These are phyloP conservation scores for Toxotes lorentzi DNA, from an alignment of 2,797 vertebrate genomes.

Conservation along the genomic window DNA sequence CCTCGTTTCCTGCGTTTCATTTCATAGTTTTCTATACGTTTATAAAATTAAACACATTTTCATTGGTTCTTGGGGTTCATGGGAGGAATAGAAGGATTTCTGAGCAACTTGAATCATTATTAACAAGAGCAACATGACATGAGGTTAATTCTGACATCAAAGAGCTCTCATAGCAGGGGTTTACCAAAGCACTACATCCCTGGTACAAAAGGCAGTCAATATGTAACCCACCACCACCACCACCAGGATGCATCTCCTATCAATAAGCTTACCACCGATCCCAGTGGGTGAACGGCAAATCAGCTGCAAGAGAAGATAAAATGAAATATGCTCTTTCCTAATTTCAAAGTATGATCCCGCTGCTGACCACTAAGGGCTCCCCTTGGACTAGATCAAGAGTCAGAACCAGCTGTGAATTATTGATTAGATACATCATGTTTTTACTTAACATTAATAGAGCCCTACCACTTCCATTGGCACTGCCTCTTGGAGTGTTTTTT, in stretches of 20 bases:
- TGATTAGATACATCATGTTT: constrained; percentile 56
- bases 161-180: constrained; percentile 39
- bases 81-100: constrained; percentile 58
- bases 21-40: constrained; percentile 11
- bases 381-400: constrained; percentile 39
- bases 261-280: constrained; percentile 20
- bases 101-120: constrained; percentile 57
- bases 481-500: constrained; percentile 1
- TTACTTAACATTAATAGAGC: constrained; percentile 44
- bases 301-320: constrained; percentile 36
- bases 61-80: constrained; percentile 31
- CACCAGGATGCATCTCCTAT: constrained; percentile 40
- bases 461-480: constrained; percentile 15
- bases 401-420: constrained; percentile 57
- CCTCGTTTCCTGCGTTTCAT: constrained; percentile 17
- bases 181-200: constrained; percentile 32
- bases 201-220: constrained; percentile 50
- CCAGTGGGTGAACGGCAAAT: constrained; percentile 36
- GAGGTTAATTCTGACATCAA: constrained; percentile 66
- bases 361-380: constrained; percentile 51
- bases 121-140: constrained; percentile 63
- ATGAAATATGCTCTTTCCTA: constrained; percentile 35
- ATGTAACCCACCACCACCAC: constrained; percentile 27
- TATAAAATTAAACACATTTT: constrained; percentile 36
- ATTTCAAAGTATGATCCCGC: constrained; percentile 48